Conservation (phyloP, 2,888 invertebrate species). For the Sminthurides aquaticus region DNA sequence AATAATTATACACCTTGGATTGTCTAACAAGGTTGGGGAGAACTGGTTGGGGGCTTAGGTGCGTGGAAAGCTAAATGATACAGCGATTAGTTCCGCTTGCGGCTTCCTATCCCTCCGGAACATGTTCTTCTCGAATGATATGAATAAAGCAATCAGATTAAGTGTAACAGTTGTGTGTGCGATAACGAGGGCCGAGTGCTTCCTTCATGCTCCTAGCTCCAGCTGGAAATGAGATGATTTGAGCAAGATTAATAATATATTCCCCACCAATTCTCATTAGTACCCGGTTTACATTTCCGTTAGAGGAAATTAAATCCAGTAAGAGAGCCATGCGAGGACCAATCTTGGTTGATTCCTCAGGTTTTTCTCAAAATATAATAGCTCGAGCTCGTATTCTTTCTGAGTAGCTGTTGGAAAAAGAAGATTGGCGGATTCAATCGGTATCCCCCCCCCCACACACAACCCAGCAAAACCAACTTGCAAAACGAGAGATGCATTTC, state of each 20-base stretch:
- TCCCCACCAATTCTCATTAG: not conserved
- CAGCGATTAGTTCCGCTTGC: constrained; percentile 43
- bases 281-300: not conserved
- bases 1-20: not conserved
- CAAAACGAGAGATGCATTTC: too few species aligned
- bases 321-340: not conserved
- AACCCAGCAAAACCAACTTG: too few species aligned
- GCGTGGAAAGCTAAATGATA: constrained; percentile 40
- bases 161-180: not conserved
- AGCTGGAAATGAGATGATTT: not conserved
- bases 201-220: not conserved
- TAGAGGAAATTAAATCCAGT: too few species aligned
- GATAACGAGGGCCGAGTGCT: not conserved
- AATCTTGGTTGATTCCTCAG: too few species aligned
- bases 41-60: not conserved
- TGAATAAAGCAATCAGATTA: not conserved
- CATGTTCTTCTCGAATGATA: not conserved
- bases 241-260: not conserved
- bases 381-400: too few species aligned
- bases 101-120: constrained; percentile 4
- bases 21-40: not conserved
- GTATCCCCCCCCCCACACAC: too few species aligned
- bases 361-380: too few species aligned
- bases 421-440: too few species aligned
- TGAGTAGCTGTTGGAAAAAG: too few species aligned